Evolutionary conservation across 2,113 vertebrate species (phyloP), one percentile per base, ranked within the genome.

Genomic region (Sinocyclocheilus anophthalmus): DNA sequence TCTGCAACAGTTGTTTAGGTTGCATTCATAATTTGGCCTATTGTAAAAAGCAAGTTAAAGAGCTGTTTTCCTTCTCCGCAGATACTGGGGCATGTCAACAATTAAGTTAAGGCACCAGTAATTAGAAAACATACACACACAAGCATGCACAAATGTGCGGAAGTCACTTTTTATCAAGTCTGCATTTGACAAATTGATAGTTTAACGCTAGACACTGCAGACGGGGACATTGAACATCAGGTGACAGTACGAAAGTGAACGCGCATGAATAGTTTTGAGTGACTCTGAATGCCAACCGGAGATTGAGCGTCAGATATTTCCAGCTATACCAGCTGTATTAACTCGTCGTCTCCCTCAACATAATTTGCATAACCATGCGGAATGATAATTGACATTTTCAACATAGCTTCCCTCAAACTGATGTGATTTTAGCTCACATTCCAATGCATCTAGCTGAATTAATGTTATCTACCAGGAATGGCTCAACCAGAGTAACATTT

Each of bases 401-500:
- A 63, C 80, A 89, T 87, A 83, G 84, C 89, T 70, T 76, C 89
- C 84, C 80, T 81, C 76, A 63, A 88, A 88, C 88, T 86, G 87
- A 30, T 76, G 55, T 67, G 48, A 91, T 89, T 91, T 91, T 87
- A 87, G 78, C 83, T 89, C 88, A 81, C 89, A 88, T 91, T 92
- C 84, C 88, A 87, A 92, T 91, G 82, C 78, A 83, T 90, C 57
- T 84, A 85, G 63, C 88, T 90, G 91, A 92, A 93, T 89, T 81
- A 87, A 70, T 93, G 91, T 90, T 86, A 86, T 92, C 88, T 87
- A 20, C 14, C 82, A 84, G 87, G 88, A 93, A 91, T 91, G 91
- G 90, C 94, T 93, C 90, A 88, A 90, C 92, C 86, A 89, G 90
- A 92, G 85, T 91, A 90, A 93, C 88, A 92, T 91, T 86, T 87